Percentiles rank a stretch among this genome's conserved stretches.
Conservation (phyloP, 2,113 vertebrate genomes). For the Eleginops maclovinus region DNA sequence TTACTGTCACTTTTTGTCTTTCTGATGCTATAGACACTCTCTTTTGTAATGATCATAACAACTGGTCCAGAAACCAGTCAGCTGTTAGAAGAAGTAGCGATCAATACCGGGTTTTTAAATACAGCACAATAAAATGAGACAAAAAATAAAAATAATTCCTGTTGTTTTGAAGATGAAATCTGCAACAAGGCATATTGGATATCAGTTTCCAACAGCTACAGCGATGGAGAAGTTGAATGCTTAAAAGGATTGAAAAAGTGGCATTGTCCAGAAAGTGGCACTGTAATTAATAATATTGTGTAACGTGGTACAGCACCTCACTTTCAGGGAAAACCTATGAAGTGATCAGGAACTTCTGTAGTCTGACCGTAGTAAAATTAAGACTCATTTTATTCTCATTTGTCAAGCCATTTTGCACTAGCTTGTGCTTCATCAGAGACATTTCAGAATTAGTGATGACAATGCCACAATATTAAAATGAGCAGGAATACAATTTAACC, state of each 20-base stretch:
- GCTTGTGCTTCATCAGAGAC: neutral
- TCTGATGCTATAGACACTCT: too few relatives aligned
- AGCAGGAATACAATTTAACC: neutral
- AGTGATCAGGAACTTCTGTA: neutral
- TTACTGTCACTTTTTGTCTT: neutral
- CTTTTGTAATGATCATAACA: neutral
- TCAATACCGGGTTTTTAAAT: too few relatives aligned
- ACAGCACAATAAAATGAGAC: too few relatives aligned
- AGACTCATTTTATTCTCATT: neutral
- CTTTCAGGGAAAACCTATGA: neutral
- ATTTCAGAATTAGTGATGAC: neutral
- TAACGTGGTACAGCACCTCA: neutral
- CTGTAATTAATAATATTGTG: too few relatives aligned
- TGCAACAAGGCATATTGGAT: too few relatives aligned
- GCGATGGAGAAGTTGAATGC: too few relatives aligned
- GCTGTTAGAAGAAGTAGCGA: neutral
- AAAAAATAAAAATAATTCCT: too few relatives aligned
- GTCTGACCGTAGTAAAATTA: neutral
- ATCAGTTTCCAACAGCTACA: too few relatives aligned
- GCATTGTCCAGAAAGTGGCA: neutral
- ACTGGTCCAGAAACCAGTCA: neutral
- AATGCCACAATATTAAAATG: neutral
- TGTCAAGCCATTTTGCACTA: neutral
- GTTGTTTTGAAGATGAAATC: neutral
- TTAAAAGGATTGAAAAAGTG: neutral